Evolutionary conservation across 2,797 vertebrate species (phyloP), one percentile per base, ranked within the genome.

Genomic region (Calcarius lapponicus): DNA sequence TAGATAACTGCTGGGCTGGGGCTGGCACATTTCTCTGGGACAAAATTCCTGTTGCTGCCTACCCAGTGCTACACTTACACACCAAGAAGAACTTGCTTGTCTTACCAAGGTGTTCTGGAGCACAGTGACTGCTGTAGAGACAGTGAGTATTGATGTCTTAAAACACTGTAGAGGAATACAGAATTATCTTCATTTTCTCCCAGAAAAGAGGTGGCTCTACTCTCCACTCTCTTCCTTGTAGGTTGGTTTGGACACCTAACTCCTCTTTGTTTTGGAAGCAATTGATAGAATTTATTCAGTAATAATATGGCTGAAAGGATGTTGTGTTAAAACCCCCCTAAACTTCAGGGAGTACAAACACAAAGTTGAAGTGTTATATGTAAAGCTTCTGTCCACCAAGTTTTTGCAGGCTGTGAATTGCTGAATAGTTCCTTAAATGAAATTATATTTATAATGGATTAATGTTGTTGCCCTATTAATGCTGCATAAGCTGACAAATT

Each of bases 401-500:
- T 36, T 80, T 86, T 73, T 67, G 25, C 36, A 40, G 22, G 32
- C 66, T 90, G 12, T 66, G 43, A 58, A 29, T 86, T 47, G 83
- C 42, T 64, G 86, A 61, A 32, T 43, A n/a, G 32, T 69, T 92
- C 64, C 53, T 84, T 56, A 48, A 90, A 69, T 61, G 17, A 86
- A 94, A 65, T 61, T 19, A 10, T n/a, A 34, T 79, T 92, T 96
- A 57, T 50, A 73, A 65, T 61, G 90, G 71, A 81, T 91, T 76
- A n/a, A 67, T 74, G 61, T 71, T 94, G 69, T 94, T 93, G 69
- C 71, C 54, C 13, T n/a, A 18, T 93, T 87, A 87, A 72, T 83
- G 24, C 48, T 42, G 34, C 64, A 36, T 86, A 89, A 87, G 13
- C 6, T 86, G 74, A 76, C 74, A 91, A 89, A 89, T 93, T 83